Base-by-base conservation (phyloP, 92 coral and sea anemone species). In the Micromussa lordhowensis region DNA sequence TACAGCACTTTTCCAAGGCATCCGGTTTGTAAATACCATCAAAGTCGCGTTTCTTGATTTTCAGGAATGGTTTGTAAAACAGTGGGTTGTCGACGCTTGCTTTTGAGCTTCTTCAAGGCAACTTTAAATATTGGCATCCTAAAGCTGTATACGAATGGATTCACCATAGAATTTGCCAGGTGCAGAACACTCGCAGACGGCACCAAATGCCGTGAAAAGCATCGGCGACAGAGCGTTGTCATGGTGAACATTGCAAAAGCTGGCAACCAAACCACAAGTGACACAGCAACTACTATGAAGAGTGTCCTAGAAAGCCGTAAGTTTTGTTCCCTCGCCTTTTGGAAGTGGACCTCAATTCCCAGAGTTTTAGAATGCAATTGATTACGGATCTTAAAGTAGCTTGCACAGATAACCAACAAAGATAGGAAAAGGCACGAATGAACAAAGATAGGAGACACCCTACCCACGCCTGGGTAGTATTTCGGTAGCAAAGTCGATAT, bases 61-160 rank as follows among this genome's bases (percentile, higher is more conserved):
- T 44, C 51, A 12, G 32, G 28, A 38, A 36, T 15, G 7, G 24
- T 1, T 36, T 29, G 7, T 32, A 13, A 10, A 8, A 35, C 30
- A 19, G 19, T 5, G 1, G 21, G 21, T 8, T 38, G 0, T 6
- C 2, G 13, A 35, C 49, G 78, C 24, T 26, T 73, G 1, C 53
- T 34, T 2, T 3, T 6, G 26, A 22, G n/a, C 78, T 21, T 73
- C 6, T 21, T 73, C 49, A 73, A 34, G 1, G 51, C 51, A 73
- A 58, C 48, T 35, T 79, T 79, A 31, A 79, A 79, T 8, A 58
- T 31, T 30, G 71, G 70, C 83, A 79, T 79, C 40, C 83, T 30
- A 9, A 79, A 59, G 53, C 83, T 57, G 83, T 79, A 79, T 18
- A 79, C 71, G 30, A 79, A 55, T 3, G 83, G 53, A 55, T 79